Evolutionary conservation across 2,888 invertebrate species (phyloP).

Genomic region (Tiphia femorata): DNA sequence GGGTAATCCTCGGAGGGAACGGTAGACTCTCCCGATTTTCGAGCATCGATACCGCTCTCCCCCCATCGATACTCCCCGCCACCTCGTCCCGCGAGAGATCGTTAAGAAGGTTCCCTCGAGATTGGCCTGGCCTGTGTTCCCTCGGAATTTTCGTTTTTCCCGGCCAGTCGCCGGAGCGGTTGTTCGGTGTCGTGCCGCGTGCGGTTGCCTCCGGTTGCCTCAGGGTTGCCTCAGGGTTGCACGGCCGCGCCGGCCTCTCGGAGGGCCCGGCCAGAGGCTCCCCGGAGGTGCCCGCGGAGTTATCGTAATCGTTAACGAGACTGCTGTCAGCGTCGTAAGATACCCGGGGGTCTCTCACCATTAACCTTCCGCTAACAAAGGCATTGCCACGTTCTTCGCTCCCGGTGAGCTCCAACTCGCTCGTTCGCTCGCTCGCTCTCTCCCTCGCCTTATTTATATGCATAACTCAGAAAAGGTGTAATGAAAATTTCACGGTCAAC

Average conservation of each 20-base stretch:
- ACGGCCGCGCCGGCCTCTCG: not conserved
- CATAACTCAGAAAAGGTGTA: constrained; percentile 65
- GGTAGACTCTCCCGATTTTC: too few relatives aligned
- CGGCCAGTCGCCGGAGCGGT: too few relatives aligned
- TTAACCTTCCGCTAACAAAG: constrained; percentile 64
- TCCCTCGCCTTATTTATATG: constrained; percentile 62
- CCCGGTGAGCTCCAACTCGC: constrained; percentile 38
- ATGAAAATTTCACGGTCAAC: constrained; percentile 63
- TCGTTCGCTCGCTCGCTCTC: constrained; percentile 11
- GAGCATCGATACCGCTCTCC: too few relatives aligned
- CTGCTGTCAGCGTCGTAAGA: constrained; percentile 61
- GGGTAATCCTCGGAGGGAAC: too few relatives aligned
- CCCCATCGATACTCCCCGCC: too few relatives aligned
- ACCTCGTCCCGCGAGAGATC: too few relatives aligned
- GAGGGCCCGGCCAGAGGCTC: constrained; percentile 20
- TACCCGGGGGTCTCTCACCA: constrained; percentile 59
- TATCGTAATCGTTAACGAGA: constrained; percentile 64
- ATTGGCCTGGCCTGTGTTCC: too few relatives aligned
- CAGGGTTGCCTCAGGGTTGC: constrained; percentile 14
- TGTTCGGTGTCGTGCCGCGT: too few relatives aligned
- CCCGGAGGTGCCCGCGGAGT: constrained; percentile 47
- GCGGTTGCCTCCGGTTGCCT: constrained; percentile 10
- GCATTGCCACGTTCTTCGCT: constrained; percentile 61
- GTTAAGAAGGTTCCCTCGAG: too few relatives aligned
- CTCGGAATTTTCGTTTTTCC: too few relatives aligned